Evolutionary conservation across 2,113 vertebrate species (phyloP).

Genomic region (Anoura caudifer): DNA sequence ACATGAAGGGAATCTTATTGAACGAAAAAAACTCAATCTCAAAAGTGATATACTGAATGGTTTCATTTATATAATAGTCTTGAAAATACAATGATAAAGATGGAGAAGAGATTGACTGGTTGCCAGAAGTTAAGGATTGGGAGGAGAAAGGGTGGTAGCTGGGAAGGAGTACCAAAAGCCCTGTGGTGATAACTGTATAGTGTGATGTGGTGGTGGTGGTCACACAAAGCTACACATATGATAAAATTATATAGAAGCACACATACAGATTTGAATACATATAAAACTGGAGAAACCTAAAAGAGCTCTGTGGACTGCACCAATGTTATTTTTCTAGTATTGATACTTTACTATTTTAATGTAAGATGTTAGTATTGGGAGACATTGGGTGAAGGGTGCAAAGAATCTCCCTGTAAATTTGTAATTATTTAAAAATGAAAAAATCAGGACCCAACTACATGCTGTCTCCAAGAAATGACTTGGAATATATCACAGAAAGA

Average conservation of each 20-base stretch:
- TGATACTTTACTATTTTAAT: too few species aligned
- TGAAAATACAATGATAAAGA: neutral
- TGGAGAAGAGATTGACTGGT: neutral
- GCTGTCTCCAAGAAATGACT: too few species aligned
- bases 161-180: neutral
- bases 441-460: too few species aligned
- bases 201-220: neutral
- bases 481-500: too few species aligned
- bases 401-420: too few species aligned
- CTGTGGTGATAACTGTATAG: neutral
- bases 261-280: neutral
- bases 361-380: too few species aligned
- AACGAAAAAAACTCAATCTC: neutral
- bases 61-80: neutral
- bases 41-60: neutral
- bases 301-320: too few species aligned
- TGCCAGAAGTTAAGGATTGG: neutral
- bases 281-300: neutral
- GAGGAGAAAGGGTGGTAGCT: neutral
- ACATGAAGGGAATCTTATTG: neutral
- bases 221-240: neutral
- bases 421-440: too few species aligned
- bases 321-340: too few species aligned
- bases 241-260: neutral
- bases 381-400: too few species aligned